Percentiles rank a stretch among this genome's conserved stretches.
Conservation (phyloP, 37 sponge, comb jelly and placozoan species). For the Agelas oroides region DNA sequence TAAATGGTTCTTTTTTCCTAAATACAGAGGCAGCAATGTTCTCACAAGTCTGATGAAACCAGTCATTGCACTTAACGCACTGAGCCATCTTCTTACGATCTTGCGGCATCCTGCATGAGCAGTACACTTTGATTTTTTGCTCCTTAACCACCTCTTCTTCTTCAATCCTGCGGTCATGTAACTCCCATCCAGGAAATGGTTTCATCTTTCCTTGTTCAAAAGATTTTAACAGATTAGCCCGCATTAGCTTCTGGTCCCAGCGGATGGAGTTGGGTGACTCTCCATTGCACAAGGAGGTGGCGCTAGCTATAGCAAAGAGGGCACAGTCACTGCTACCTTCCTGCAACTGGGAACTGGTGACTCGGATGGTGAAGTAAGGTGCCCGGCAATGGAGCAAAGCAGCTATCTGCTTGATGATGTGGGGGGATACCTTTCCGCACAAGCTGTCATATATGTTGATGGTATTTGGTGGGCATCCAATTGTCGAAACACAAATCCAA, state of each 20-base stretch:
- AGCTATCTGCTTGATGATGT: background rate
- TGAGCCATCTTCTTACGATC: no score
- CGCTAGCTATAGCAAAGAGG: conserved; percentile 1
- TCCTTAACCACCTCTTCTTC: no score
- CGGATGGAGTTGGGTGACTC: background rate
- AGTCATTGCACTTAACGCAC: no score
- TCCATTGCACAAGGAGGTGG: conserved; percentile 4
- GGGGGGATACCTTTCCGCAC: background rate
- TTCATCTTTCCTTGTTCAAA: background rate
- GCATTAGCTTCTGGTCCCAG: background rate
- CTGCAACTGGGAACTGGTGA: background rate
- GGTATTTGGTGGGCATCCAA: background rate
- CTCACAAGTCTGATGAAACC: no score
- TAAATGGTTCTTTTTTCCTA: no score
- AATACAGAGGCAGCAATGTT: no score
- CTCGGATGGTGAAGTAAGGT: background rate
- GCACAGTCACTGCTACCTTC: background rate
- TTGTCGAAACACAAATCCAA: conserved; percentile 42
- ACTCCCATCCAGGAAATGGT: background rate
- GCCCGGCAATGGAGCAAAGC: background rate
- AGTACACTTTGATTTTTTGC: no score
- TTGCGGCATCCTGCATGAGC: no score
- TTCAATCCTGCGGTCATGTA: no score
- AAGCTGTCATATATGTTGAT: conserved; percentile 21
- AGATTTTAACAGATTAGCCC: background rate